Conservation (phyloP, 2,888 invertebrate genomes). For the Nudaria mundana region DNA sequence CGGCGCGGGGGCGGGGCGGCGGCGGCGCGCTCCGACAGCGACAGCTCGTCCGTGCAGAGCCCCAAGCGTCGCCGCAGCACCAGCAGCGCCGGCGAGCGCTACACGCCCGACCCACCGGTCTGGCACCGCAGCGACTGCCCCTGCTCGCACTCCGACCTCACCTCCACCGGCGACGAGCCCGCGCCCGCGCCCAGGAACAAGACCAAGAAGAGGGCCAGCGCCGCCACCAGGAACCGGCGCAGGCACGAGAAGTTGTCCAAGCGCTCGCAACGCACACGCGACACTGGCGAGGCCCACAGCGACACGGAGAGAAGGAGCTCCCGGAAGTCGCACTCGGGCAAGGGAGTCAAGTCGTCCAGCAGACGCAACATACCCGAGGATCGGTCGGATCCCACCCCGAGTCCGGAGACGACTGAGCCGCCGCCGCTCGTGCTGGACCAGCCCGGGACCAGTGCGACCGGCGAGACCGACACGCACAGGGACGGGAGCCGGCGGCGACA, state of each 20-base stretch:
- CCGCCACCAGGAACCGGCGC: conserved; percentile 33
- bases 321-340: conserved; percentile 53
- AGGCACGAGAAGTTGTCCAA: conserved; percentile 32
- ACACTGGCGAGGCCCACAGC: conserved; percentile 9
- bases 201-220: conserved; percentile 32
- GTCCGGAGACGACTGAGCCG: not conserved
- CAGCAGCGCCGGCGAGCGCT: conserved; percentile 11
- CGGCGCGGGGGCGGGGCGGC: conserved; percentile 46
- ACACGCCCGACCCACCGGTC: conserved; percentile 2
- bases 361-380: conserved; percentile 15
- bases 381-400: not conserved
- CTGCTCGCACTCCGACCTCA: conserved; percentile 12
- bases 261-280: conserved; percentile 35
- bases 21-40: conserved; percentile 39
- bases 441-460: conserved; percentile 27
- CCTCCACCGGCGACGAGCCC: conserved; percentile 16
- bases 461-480: conserved; percentile 18
- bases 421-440: conserved; percentile 8
- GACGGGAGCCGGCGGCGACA: conserved; percentile 25
- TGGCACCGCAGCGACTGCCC: not conserved
- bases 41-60: conserved; percentile 33
- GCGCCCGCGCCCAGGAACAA: conserved; percentile 3
- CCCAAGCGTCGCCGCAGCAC: conserved; percentile 28
- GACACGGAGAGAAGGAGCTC: conserved; percentile 40
- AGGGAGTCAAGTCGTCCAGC: conserved; percentile 58